Percentiles rank a stretch among this genome's conserved stretches.
Conservation (phyloP, 2,797 vertebrate species). For the Poecilia gillii region DNA sequence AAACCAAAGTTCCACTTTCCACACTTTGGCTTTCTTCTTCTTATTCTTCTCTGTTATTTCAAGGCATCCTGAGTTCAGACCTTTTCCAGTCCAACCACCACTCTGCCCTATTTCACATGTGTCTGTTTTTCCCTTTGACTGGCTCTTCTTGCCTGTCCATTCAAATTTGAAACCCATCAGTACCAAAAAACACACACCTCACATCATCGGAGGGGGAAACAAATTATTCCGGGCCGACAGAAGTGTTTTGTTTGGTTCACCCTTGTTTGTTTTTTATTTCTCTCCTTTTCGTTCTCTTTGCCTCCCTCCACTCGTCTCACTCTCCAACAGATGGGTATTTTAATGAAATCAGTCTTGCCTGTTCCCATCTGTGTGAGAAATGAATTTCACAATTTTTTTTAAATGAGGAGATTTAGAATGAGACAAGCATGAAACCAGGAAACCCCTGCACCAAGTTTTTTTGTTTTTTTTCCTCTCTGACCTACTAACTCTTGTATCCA, state of each 20-base stretch:
- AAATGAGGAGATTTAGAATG: constrained; percentile 75
- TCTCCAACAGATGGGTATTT: constrained; percentile 74
- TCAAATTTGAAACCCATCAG: constrained; percentile 63
- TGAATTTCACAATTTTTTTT: constrained; percentile 75
- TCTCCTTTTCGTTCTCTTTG: constrained; percentile 7
- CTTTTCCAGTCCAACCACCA: neutral
- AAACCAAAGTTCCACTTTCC: neutral
- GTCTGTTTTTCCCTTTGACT: constrained; percentile 29
- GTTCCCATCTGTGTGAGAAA: constrained; percentile 80
- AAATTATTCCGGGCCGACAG: constrained; percentile 68
- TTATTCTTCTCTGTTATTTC: neutral
- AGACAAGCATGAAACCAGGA: constrained; percentile 63
- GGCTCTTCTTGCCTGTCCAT: constrained; percentile 41
- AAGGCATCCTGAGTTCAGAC: neutral
- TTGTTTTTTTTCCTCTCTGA: neutral
- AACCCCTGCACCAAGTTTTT: constrained; percentile 38
- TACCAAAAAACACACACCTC: constrained; percentile 33
- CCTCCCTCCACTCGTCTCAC: constrained; percentile 31
- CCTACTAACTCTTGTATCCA: constrained; percentile 28
- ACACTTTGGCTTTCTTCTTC: neutral
- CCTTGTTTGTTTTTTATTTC: constrained; percentile 51
- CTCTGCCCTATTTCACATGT: constrained; percentile 30
- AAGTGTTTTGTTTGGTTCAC: constrained; percentile 74
- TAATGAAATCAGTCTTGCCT: constrained; percentile 79
- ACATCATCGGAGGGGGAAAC: constrained; percentile 55